A percentile compares a stretch with the other conserved stretches of the same genome.
Conservation (phyloP, 2,113 vertebrate species). For the Eudyptes chrysolophus region DNA sequence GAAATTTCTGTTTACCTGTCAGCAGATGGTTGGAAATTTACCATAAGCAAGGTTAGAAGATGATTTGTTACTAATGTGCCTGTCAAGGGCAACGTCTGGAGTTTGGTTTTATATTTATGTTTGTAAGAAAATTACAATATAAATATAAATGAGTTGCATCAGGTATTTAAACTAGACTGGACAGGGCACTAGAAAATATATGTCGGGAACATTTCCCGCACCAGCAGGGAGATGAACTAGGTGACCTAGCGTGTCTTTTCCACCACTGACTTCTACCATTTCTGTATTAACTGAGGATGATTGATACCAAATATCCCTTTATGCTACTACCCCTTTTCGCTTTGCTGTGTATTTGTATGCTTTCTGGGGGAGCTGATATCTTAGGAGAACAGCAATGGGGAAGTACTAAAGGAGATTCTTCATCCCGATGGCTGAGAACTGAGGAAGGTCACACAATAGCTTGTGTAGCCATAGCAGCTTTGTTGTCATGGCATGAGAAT, state of each 20-base stretch:
- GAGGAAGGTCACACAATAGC: constrained; percentile 37
- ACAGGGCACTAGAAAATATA: constrained; percentile 49
- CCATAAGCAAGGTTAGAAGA: constrained; percentile 69
- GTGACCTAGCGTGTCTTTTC: constrained; percentile 47
- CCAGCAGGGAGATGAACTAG: constrained; percentile 49
- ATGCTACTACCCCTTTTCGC: background rate
- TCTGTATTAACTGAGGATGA: constrained; percentile 18
- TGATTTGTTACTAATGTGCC: constrained; percentile 65
- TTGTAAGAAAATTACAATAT: constrained; percentile 68
- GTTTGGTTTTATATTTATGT: constrained; percentile 71
- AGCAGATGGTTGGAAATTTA: constrained; percentile 63
- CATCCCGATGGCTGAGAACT: background rate
- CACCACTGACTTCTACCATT: constrained; percentile 1
- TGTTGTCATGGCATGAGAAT: constrained; percentile 60
- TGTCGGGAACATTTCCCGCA: background rate
- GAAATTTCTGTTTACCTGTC: constrained; percentile 42
- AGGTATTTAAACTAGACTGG: constrained; percentile 61
- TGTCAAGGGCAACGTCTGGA: constrained; percentile 68
- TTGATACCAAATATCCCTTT: constrained; percentile 48
- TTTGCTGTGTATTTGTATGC: background rate
- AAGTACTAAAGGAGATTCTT: constrained; percentile 18
- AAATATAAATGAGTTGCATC: constrained; percentile 69
- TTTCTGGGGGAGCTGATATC: background rate
- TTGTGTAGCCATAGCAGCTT: constrained; percentile 59
- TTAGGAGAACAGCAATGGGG: background rate